Evolutionary conservation across 2,888 invertebrate species (phyloP), one percentile per base, ranked within the genome.

Genomic region (Operophtera brumata): DNA sequence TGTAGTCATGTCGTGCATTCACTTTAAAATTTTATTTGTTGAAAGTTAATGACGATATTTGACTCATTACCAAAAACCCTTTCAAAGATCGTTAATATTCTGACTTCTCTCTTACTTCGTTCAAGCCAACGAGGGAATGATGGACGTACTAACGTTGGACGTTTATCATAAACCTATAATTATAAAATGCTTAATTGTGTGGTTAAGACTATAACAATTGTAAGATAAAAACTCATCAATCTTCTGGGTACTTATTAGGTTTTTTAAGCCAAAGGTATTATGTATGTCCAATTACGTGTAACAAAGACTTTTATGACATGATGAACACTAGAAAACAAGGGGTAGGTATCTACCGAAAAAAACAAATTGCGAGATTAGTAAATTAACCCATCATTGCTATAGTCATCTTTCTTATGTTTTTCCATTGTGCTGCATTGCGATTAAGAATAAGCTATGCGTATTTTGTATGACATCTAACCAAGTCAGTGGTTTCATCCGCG

Each of bases 181-280:
- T 54, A 58, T 8, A 52, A 48, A 58, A 42, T 30, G 34, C 51
- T 30, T 54, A 59, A 56, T 52, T 45, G 47, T 51, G 51, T 56
- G 56, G 46, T 59, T 50, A 46, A 20, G 47, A 49, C 34, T 35
- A 47, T 49, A 56, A 48, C 41, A 50, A 44, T 52, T 41, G 41
- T 52, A 42, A 41, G 26, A 54, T 34, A 36, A 42, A 46, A 42
- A 36, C 37, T 40, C 59, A 59, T 59, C 53, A 57, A 59, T 59
- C 59, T 54, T 54, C 11, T 51, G 40, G 37, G n/a, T n/a, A n/a
- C n/a, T 26, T 46, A 41, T 51, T 51, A 47, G 36, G 41, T 36
- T 40, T 36, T 36, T 13, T 13, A 8, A 12, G n/a, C 34, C 30
- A 30, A 37, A 40, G 39, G 34, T 13, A 51, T 26, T 25, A 10